Evolutionary conservation across 2,797 vertebrate species (phyloP).

Genomic region (Mycteria americana): DNA sequence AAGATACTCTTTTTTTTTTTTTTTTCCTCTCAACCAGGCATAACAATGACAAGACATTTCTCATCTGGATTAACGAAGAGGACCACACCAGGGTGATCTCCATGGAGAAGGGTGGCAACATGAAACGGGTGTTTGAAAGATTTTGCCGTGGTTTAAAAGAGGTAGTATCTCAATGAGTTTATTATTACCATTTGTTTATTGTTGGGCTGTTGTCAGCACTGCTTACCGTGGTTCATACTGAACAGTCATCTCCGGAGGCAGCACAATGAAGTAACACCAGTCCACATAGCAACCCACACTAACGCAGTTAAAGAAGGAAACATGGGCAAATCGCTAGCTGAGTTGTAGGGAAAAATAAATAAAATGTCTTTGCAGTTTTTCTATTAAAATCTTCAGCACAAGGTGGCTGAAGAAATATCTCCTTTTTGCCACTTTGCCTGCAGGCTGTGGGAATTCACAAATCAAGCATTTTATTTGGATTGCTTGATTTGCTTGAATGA

Average conservation of each 20-base stretch:
- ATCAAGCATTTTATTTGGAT: not conserved
- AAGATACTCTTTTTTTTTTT: not conserved
- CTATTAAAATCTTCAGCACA: not conserved
- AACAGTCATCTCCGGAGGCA: not conserved
- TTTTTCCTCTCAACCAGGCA: slow-evolving; percentile 77
- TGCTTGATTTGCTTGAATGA: not conserved
- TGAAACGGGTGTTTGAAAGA: slow-evolving; percentile 93
- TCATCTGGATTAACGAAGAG: slow-evolving; percentile 95
- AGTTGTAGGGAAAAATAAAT: not conserved
- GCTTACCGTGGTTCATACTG: not conserved
- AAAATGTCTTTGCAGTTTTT: not conserved
- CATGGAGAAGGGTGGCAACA: slow-evolving; percentile 97
- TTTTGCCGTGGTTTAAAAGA: slow-evolving; percentile 92
- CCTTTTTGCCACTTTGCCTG: not conserved
- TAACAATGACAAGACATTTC: slow-evolving; percentile 94
- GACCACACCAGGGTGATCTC: slow-evolving; percentile 96
- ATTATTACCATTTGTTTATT: not conserved
- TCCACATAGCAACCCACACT: not conserved
- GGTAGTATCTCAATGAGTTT: slow-evolving; percentile 68
- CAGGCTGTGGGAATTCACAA: not conserved
- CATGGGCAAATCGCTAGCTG: not conserved
- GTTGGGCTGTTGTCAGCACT: not conserved
- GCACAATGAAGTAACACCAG: not conserved
- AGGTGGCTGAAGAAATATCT: not conserved
- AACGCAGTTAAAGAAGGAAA: not conserved